Percentiles rank a stretch among this genome's conserved stretches.
These are phyloP conservation scores for Pempheris klunzingeri DNA, from an alignment of 2,797 vertebrate genomes.

Conservation along the genomic window DNA sequence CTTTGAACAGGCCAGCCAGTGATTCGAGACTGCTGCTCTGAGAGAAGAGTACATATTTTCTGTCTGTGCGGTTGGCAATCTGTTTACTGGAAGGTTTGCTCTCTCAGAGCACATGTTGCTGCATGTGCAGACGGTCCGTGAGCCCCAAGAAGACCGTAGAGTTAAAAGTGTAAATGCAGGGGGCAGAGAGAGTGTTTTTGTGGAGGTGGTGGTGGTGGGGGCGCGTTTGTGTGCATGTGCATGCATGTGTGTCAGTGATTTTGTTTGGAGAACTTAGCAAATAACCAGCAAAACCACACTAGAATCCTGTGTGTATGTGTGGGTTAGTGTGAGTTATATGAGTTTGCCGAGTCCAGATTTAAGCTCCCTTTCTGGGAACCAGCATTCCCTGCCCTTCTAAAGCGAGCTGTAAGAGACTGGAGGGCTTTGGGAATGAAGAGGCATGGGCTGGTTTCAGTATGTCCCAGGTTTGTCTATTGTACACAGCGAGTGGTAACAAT, in stretches of 20 bases:
- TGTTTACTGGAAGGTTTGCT: constrained; percentile 86
- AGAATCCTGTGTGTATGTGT: constrained; percentile 66
- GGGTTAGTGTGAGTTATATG: constrained; percentile 62
- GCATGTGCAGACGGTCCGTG: constrained; percentile 79
- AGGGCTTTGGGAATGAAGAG: constrained; percentile 78
- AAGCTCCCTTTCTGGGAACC: constrained; percentile 81
- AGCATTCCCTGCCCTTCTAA: constrained; percentile 71
- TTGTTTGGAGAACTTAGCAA: constrained; percentile 76
- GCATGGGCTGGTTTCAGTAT: constrained; percentile 76
- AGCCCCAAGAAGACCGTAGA: constrained; percentile 63
- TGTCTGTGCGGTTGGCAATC: constrained; percentile 85
- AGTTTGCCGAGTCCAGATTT: constrained; percentile 74
- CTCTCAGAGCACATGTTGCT: constrained; percentile 82
- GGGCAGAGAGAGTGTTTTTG: constrained; percentile 71
- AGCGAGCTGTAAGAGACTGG: constrained; percentile 70
- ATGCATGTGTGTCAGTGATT: constrained; percentile 66
- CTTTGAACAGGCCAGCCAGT: constrained; percentile 86
- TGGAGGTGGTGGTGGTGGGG: constrained; percentile 36
- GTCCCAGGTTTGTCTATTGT: constrained; percentile 81
- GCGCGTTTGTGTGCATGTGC: constrained; percentile 57
- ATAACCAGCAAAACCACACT: constrained; percentile 74
- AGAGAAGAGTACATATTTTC: constrained; percentile 86
- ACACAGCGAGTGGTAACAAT: constrained; percentile 80
- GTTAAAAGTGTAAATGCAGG: constrained; percentile 68
- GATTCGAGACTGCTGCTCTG: constrained; percentile 77